Evolutionary conservation across 2,888 invertebrate genomes (phyloP).

Genomic region (Ferrisia virgata): DNA sequence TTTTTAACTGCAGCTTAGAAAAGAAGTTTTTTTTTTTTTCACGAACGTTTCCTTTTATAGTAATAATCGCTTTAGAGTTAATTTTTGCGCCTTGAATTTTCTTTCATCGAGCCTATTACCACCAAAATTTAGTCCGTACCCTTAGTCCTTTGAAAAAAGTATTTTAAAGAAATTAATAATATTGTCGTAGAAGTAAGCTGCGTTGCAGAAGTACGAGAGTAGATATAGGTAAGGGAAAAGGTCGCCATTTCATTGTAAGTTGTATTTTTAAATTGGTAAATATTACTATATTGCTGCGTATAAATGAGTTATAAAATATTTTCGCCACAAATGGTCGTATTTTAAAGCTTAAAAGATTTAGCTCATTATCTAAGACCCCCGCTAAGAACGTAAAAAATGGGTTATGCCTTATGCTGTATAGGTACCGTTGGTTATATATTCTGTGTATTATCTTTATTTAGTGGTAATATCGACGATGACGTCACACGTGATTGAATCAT

Average conservation of each 20-base stretch:
- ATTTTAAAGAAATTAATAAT: neutral
- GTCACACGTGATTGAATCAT: constrained; percentile 37
- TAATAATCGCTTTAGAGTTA: constrained; percentile 25
- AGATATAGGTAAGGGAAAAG: too few species aligned
- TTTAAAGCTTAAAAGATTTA: neutral
- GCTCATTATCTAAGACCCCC: constrained; percentile 41
- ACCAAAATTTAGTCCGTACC: neutral
- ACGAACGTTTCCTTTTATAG: constrained; percentile 14
- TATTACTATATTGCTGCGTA: too few species aligned
- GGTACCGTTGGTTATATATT: neutral
- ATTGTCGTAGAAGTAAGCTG: too few species aligned
- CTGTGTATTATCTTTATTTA: neutral
- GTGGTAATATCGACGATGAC: constrained; percentile 1
- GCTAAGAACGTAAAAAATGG: neutral
- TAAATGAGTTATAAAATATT: neutral
- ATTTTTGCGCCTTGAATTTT: constrained; percentile 24
- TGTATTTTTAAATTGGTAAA: too few species aligned
- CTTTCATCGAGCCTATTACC: constrained; percentile 8
- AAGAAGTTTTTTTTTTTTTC: neutral
- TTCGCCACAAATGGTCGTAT: neutral
- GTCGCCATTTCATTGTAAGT: too few species aligned
- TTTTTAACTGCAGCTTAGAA: constrained; percentile 23
- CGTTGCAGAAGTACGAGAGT: too few species aligned
- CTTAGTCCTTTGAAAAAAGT: neutral
- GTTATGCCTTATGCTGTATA: neutral